A percentile compares a stretch with the other conserved stretches of the same genome.
These are phyloP conservation scores for Epizoanthus ramosus DNA, from an alignment of 92 coral and sea anemone species.

Conservation along the genomic window DNA sequence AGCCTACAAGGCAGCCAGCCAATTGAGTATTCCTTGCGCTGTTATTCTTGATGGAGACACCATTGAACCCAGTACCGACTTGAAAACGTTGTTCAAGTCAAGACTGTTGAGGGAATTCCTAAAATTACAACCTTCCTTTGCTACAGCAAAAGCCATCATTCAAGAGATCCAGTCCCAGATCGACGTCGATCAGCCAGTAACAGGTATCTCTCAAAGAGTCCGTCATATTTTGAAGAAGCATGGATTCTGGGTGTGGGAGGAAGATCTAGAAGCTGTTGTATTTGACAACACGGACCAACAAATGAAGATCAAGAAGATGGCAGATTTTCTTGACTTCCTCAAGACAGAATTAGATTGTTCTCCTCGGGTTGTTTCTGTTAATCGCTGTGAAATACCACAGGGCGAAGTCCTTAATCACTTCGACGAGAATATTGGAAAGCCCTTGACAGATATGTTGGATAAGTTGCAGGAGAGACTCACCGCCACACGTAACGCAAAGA, in stretches of 20 bases:
- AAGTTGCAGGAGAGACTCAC: background rate
- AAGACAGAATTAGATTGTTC: background rate
- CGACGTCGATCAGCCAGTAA: background rate
- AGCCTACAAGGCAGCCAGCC: slow-evolving; percentile 33
- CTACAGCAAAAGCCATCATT: background rate
- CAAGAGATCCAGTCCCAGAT: background rate
- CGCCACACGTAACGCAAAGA: background rate
- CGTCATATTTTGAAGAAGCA: slow-evolving; percentile 11
- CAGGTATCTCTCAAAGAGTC: background rate
- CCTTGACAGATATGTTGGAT: background rate
- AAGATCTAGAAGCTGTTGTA: slow-evolving; percentile 17
- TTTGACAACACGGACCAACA: background rate
- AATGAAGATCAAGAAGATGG: background rate
- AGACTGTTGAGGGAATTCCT: background rate
- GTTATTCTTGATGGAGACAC: slow-evolving; percentile 22
- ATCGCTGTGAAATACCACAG: background rate
- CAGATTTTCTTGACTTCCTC: background rate
- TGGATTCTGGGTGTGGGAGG: slow-evolving; percentile 32
- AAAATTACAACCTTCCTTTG: background rate
- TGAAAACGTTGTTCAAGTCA: slow-evolving; percentile 13
- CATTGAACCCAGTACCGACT: background rate
- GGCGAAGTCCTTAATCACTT: background rate
- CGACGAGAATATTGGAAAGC: background rate
- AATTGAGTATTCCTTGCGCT: slow-evolving; percentile 34
- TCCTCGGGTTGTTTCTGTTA: background rate